These are phyloP conservation scores for Struthidea cinerea DNA, from an alignment of 2,113 vertebrate genomes.

Conservation along the genomic window DNA sequence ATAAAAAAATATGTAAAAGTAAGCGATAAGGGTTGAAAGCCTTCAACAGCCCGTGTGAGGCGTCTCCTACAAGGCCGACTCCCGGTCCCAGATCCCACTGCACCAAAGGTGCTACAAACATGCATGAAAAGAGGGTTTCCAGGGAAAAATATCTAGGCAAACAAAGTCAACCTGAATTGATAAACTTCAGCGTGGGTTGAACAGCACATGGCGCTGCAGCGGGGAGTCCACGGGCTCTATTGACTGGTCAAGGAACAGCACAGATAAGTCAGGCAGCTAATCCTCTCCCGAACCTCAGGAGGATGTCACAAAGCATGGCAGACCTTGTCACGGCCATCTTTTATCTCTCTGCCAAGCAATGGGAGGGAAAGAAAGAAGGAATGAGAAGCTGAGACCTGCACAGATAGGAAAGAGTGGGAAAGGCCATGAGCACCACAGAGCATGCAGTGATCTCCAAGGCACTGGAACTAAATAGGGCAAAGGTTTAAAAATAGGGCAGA, in stretches of 20 bases:
- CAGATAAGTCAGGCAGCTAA: background rate
- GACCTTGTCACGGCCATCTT: fast-evolving
- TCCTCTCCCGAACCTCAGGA: background rate
- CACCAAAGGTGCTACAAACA: background rate
- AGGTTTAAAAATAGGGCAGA: background rate
- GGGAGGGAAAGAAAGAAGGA: background rate
- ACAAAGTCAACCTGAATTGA: background rate
- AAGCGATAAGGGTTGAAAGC: background rate
- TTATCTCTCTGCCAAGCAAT: background rate
- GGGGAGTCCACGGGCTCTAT: background rate
- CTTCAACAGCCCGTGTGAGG: background rate
- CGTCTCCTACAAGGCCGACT: background rate
- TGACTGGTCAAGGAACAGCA: background rate
- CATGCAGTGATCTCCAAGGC: background rate
- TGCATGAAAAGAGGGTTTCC: background rate
- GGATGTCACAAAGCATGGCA: background rate
- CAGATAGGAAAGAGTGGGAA: background rate
- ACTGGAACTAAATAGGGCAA: background rate
- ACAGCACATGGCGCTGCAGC: fast-evolving
- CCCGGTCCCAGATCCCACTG: background rate
- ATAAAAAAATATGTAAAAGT: background rate
- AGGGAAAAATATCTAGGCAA: background rate
- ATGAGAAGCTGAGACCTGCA: background rate
- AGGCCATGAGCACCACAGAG: background rate
- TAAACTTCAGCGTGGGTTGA: background rate